A percentile compares a stretch with the other conserved stretches of the same genome.
phyloP scores from a whole-genome alignment of 2,797 vertebrate species.

The Hirundo rustica region DNA sequence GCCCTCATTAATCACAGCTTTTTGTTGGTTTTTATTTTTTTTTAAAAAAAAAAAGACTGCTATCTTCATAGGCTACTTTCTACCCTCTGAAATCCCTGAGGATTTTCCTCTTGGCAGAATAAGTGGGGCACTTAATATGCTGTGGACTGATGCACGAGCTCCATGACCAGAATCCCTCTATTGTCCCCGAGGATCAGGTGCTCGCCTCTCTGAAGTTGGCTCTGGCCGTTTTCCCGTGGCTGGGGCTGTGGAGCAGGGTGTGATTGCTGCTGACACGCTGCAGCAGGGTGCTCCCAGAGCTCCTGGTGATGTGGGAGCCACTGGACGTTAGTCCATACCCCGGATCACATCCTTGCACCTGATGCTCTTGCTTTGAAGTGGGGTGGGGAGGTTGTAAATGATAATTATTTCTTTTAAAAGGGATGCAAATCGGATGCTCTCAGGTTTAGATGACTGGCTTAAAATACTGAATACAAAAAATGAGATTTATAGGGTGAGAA shows the following conservation, averaged over 20 bases:
- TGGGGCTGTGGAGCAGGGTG: not conserved
- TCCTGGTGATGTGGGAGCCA: not conserved
- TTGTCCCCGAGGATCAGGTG: constrained; percentile 36
- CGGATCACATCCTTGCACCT: not conserved
- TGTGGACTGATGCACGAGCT: not conserved
- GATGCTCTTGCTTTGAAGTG: constrained; percentile 39
- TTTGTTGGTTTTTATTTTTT: not conserved
- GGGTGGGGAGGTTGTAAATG: not conserved
- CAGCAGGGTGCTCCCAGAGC: not conserved
- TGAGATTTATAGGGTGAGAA: constrained; percentile 5
- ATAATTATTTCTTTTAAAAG: not conserved
- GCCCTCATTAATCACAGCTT: not conserved
- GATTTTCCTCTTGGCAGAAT: constrained; percentile 17
- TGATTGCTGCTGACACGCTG: not conserved
- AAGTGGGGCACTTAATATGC: constrained; percentile 34
- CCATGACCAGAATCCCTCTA: constrained; percentile 28
- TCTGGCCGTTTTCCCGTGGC: not conserved
- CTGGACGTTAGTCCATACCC: not conserved
- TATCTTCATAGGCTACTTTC: not conserved
- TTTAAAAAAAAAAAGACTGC: not conserved
- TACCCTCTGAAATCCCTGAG: not conserved
- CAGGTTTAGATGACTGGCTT: constrained; percentile 22
- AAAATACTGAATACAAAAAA: constrained; percentile 38
- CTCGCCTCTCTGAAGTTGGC: constrained; percentile 9
- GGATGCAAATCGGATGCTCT: constrained; percentile 21